Percentiles rank a stretch among this genome's conserved stretches.
These are phyloP conservation scores for Drosophila tanythrix DNA, from an alignment of 2,888 invertebrate genomes.

Conservation along the genomic window DNA sequence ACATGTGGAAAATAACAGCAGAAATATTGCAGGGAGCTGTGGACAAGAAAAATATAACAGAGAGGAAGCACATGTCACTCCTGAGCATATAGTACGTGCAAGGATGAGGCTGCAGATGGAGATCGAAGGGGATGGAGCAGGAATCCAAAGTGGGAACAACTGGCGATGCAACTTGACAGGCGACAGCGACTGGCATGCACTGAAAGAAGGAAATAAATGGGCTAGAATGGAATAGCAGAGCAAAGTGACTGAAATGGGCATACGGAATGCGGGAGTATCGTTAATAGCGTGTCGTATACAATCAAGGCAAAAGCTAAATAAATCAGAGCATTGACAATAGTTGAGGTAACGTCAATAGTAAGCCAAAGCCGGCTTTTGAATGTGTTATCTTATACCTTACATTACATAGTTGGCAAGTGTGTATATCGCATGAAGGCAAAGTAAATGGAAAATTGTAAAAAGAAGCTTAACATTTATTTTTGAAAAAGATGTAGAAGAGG, in stretches of 20 bases:
- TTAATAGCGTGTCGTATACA: constrained; percentile 24
- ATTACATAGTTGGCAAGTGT: neutral
- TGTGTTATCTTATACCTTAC: no score
- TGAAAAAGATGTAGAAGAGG: neutral
- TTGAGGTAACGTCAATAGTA: constrained; percentile 11
- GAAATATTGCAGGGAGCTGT: constrained; percentile 44
- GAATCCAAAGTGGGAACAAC: constrained; percentile 56
- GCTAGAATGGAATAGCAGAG: constrained; percentile 29
- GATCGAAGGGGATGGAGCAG: neutral
- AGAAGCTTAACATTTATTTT: neutral
- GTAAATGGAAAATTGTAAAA: neutral
- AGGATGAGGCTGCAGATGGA: constrained; percentile 24
- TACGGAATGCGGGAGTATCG: constrained; percentile 7
- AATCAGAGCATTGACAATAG: constrained; percentile 41
- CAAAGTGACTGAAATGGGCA: constrained; percentile 4
- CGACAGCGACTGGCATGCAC: constrained; percentile 49
- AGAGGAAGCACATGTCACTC: constrained; percentile 79
- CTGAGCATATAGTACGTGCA: constrained; percentile 56
- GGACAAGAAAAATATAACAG: constrained; percentile 62
- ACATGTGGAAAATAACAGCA: constrained; percentile 76
- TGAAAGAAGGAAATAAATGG: constrained; percentile 48
- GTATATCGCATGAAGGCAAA: neutral
- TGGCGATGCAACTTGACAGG: constrained; percentile 68
- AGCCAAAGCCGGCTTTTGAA: constrained; percentile 11
- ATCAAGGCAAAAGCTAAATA: constrained; percentile 30